Percentiles rank a stretch among this genome's conserved stretches.
These are phyloP conservation scores for Xanthia icteritia DNA, from an alignment of 2,888 invertebrate species.

Conservation along the genomic window DNA sequence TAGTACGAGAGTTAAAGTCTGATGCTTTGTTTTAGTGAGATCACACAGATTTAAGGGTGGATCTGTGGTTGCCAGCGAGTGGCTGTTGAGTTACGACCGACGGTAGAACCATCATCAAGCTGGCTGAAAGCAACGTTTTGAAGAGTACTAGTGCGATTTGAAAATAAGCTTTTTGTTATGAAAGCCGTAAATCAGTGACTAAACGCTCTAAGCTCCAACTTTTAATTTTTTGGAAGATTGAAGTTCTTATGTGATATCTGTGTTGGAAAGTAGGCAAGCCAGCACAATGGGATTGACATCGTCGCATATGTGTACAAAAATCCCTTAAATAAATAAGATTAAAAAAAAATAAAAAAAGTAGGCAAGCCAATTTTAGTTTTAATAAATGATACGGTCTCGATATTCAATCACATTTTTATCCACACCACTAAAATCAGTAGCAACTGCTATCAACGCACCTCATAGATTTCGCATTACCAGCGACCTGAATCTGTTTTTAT, in stretches of 20 bases:
- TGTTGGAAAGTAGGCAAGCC: neutral
- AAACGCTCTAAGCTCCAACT: too few relatives aligned
- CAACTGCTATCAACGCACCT: constrained; percentile 25
- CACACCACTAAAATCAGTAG: neutral
- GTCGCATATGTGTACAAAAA: too few relatives aligned
- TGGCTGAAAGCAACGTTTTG: neutral
- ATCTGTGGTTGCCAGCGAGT: neutral
- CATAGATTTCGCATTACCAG: constrained; percentile 32
- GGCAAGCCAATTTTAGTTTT: neutral
- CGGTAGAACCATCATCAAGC: neutral
- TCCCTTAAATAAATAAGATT: too few relatives aligned
- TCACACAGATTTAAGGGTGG: neutral
- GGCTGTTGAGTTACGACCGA: neutral
- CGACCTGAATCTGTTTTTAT: constrained; percentile 21
- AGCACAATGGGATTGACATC: too few relatives aligned
- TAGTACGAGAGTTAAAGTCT: neutral
- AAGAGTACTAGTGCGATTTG: neutral
- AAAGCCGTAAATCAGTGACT: neutral
- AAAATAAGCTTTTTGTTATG: neutral
- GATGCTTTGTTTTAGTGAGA: neutral
- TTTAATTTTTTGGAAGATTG: neutral
- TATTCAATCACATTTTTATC: neutral
- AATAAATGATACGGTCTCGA: neutral
- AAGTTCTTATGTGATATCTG: neutral
- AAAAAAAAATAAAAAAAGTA: too few relatives aligned